Percentiles rank a stretch among this genome's conserved stretches.
These are phyloP conservation scores for Dermolepida albohirtum DNA, from an alignment of 2,888 invertebrate species.

Conservation along the genomic window DNA sequence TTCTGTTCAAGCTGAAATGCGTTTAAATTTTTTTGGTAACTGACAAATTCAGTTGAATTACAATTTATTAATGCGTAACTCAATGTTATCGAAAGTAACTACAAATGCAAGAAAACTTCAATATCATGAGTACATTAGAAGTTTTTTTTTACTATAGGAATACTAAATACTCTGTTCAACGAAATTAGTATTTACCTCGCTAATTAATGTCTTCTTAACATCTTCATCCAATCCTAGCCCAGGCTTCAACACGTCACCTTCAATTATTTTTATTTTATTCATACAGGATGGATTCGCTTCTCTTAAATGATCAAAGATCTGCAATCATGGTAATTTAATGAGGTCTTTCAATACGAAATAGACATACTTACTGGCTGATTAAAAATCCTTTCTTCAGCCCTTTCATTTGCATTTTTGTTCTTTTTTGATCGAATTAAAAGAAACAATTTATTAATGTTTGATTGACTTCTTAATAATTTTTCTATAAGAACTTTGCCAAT, in stretches of 20 bases:
- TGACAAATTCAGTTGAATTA: no score
- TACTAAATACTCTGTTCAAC: no score
- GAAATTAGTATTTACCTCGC: no score
- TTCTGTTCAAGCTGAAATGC: no score
- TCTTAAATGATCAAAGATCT: not conserved
- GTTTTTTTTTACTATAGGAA: no score
- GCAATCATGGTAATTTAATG: not conserved
- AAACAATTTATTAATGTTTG: not conserved
- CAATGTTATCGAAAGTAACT: no score
- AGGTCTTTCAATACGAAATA: not conserved
- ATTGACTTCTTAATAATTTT: conserved; percentile 7
- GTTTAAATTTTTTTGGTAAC: no score
- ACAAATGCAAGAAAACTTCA: no score
- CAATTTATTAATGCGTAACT: no score
- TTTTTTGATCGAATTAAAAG: not conserved
- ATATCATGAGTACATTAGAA: no score
- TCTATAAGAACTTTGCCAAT: conserved; percentile 8
- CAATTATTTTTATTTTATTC: not conserved
- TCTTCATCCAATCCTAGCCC: not conserved
- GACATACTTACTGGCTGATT: not conserved
- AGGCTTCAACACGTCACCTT: not conserved
- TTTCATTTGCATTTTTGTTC: not conserved
- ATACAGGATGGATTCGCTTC: not conserved
- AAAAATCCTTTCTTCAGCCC: not conserved
- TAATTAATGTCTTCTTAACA: not conserved